phyloP scores from a whole-genome alignment of 2,888 invertebrate genomes.

The Heteropelma amictum region DNA sequence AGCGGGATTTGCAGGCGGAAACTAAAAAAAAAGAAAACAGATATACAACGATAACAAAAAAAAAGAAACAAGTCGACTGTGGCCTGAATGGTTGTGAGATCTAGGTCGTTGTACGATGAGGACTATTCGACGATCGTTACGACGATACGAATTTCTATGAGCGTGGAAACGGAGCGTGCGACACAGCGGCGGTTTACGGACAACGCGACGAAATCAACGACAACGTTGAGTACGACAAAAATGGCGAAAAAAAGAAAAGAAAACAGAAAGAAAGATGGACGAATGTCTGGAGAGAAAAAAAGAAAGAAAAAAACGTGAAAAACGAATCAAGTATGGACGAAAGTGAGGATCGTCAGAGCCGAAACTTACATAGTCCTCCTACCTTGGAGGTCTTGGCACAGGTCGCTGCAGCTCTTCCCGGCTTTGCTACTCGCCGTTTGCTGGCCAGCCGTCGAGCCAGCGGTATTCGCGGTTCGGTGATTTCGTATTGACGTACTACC shows the following conservation, averaged over 20 bases:
- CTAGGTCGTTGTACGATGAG: slow-evolving; percentile 51
- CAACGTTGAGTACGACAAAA: not conserved
- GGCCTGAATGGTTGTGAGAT: slow-evolving; percentile 48
- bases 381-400: slow-evolving; percentile 81
- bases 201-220: not conserved
- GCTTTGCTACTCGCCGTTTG: slow-evolving; percentile 68
- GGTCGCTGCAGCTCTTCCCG: slow-evolving; percentile 76
- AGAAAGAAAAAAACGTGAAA: not conserved
- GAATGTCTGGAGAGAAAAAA: no score
- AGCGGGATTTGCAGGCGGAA: not conserved
- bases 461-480: slow-evolving; percentile 66
- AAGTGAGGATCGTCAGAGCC: slow-evolving; percentile 77
- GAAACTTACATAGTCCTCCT: slow-evolving; percentile 89
- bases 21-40: not conserved
- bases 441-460: slow-evolving; percentile 52
- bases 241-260: not conserved
- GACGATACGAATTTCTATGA: slow-evolving; percentile 18
- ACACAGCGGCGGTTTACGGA: slow-evolving; percentile 11
- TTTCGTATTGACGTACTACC: slow-evolving; percentile 69
- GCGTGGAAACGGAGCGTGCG: slow-evolving; percentile 41
- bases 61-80: slow-evolving; percentile 20
- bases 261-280: not conserved
- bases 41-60: not conserved
- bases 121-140: slow-evolving; percentile 50
- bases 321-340: slow-evolving; percentile 43